These are phyloP conservation scores for Trissonchulus sp. DNA, from an alignment of 2,888 invertebrate species.

Conservation along the genomic window DNA sequence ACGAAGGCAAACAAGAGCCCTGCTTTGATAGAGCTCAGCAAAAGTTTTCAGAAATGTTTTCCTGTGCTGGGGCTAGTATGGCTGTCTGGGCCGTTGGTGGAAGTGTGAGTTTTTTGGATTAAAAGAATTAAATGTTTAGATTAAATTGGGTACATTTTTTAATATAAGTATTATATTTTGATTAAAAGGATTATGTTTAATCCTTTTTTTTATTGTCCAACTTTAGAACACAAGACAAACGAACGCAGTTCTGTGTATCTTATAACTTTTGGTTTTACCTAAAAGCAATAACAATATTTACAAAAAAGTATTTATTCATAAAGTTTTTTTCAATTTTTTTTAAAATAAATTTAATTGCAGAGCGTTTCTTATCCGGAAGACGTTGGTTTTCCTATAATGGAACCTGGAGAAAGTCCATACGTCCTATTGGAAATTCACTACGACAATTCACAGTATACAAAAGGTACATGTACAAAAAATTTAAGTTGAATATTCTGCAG, in stretches of 20 bases:
- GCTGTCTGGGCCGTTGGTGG: neutral
- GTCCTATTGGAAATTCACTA: slow-evolving; percentile 11
- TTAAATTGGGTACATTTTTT: no score
- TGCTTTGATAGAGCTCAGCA: neutral
- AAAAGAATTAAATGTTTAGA: no score
- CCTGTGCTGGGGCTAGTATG: neutral
- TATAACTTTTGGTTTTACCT: slow-evolving; percentile 6
- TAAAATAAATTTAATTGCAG: neutral
- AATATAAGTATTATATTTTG: no score
- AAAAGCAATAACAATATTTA: no score
- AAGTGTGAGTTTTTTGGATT: neutral
- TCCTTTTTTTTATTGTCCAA: no score
- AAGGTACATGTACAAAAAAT: no score
- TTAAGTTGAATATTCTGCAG: no score
- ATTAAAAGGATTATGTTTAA: no score
- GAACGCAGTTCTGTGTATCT: neutral
- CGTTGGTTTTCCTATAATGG: neutral
- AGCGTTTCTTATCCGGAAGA: slow-evolving; percentile 1
- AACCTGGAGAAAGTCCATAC: neutral
- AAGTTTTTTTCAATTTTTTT: no score
- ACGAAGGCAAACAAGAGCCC: neutral
- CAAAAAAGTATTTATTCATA: no score
- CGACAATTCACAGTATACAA: slow-evolving; percentile 15
- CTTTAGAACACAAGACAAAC: no score
- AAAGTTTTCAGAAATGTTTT: slow-evolving; percentile 10